phyloP scores from a whole-genome alignment of 2,113 vertebrate species.

The Eretmochelys imbricata region DNA sequence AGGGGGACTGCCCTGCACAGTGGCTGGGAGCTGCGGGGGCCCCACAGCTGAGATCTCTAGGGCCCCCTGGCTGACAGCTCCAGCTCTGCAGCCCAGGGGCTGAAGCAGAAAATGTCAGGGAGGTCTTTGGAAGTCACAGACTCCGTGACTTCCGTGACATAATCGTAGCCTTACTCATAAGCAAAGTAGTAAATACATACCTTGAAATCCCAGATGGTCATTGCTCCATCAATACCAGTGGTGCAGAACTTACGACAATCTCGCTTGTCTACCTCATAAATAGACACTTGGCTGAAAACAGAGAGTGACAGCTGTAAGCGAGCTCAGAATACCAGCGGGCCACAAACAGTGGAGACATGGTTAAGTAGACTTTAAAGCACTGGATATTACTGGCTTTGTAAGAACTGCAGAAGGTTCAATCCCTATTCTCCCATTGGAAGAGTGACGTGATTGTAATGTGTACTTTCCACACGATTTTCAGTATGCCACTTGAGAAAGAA shows the following conservation, averaged over 20 bases:
- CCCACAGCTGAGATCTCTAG: too few relatives aligned
- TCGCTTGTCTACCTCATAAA: slow-evolving; percentile 98
- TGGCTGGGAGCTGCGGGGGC: too few relatives aligned
- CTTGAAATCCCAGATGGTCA: slow-evolving; percentile 99
- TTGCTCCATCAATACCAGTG: slow-evolving; percentile 98
- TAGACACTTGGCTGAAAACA: slow-evolving; percentile 94
- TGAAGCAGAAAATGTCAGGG: too few relatives aligned
- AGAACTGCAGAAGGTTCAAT: background rate
- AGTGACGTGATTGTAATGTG: background rate
- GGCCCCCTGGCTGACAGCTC: too few relatives aligned
- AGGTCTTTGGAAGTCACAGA: too few relatives aligned
- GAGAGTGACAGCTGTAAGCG: slow-evolving; percentile 8
- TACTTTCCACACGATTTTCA: background rate
- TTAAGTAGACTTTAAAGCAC: background rate
- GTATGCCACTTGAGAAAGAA: background rate
- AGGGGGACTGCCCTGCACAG: too few relatives aligned
- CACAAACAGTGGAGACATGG: background rate
- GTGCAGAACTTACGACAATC: slow-evolving; percentile 99
- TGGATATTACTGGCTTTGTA: background rate
- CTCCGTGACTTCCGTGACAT: too few relatives aligned
- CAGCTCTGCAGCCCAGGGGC: too few relatives aligned
- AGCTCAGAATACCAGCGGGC: slow-evolving; percentile 26
- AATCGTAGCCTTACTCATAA: too few relatives aligned
- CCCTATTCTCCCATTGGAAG: background rate
- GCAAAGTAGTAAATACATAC: slow-evolving; percentile 64